These are phyloP conservation scores for Papilio polytes DNA, from an alignment of 1,140 invertebrate species.

Conservation along the genomic window DNA sequence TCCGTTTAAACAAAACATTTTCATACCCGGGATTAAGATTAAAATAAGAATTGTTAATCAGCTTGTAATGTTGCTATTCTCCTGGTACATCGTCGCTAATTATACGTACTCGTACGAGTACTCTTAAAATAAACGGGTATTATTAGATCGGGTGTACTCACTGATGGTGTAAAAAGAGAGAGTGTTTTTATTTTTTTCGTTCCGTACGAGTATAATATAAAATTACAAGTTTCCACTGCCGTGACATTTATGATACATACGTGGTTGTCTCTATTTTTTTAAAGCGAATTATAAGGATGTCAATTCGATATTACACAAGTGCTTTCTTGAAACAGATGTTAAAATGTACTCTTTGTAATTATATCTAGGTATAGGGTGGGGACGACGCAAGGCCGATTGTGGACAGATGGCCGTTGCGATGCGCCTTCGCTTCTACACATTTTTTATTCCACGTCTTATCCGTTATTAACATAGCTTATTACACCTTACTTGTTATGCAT, in stretches of 20 bases:
- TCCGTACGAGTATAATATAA: neutral
- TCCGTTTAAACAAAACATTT: neutral
- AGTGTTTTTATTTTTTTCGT: slow-evolving; percentile 15
- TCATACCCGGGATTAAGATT: neutral
- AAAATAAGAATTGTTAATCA: slow-evolving; percentile 23
- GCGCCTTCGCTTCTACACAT: slow-evolving; percentile 46
- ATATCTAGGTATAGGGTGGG: slow-evolving; percentile 70
- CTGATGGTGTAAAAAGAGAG: slow-evolving; percentile 11
- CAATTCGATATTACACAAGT: neutral
- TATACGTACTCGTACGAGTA: slow-evolving; percentile 7
- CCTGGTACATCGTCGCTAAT: slow-evolving; percentile 27
- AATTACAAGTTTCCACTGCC: slow-evolving; percentile 30
- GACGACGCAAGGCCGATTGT: slow-evolving; percentile 68
- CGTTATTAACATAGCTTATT: slow-evolving; percentile 46
- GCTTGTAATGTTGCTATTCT: slow-evolving; percentile 28
- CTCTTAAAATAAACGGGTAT: slow-evolving; percentile 36
- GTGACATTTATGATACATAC: too few relatives aligned
- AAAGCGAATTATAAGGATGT: neutral
- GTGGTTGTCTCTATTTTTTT: neutral
- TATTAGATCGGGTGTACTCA: slow-evolving; percentile 31
- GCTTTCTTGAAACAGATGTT: slow-evolving; percentile 44
- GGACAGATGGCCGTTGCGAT: slow-evolving; percentile 49
- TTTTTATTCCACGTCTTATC: slow-evolving; percentile 53
- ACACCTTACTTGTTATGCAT: slow-evolving; percentile 34
- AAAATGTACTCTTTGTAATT: slow-evolving; percentile 63